Evolutionary conservation across 2,888 invertebrate species (phyloP).

Genomic region (Megalurothrips usitatus): DNA sequence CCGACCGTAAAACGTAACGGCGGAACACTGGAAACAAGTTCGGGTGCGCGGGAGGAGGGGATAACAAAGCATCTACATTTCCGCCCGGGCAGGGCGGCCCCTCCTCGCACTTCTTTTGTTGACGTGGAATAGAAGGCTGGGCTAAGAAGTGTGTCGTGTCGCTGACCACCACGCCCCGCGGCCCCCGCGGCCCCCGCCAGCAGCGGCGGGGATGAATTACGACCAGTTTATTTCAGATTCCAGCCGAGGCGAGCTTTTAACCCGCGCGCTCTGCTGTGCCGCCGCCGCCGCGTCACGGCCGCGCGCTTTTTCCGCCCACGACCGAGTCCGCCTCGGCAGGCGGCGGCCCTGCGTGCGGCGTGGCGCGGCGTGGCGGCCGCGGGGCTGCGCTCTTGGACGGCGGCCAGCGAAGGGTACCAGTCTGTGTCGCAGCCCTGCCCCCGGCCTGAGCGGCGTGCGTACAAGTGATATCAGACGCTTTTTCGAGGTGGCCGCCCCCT

Average conservation of each 20-base stretch:
- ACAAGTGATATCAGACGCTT: constrained; percentile 22
- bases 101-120: too few relatives aligned
- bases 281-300: too few relatives aligned
- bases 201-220: not conserved
- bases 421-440: not conserved
- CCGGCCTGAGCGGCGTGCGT: not conserved
- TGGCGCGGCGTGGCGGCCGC: not conserved
- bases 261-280: not conserved
- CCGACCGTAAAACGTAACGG: not conserved
- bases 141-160: too few relatives aligned
- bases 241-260: not conserved
- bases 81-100: too few relatives aligned
- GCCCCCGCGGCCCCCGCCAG: too few relatives aligned
- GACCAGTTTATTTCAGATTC: constrained; percentile 18
- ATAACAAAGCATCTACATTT: too few relatives aligned
- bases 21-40: not conserved
- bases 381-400: not conserved
- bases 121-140: too few relatives aligned
- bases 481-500: not conserved
- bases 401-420: constrained; percentile 18
- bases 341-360: not conserved
- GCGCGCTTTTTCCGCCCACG: constrained; percentile 6
- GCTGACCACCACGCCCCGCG: too few relatives aligned
- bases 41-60: not conserved
- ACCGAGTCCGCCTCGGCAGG: not conserved